Evolutionary conservation across 2,888 invertebrate species (phyloP), one percentile per base, ranked within the genome.

Genomic region (Ernsta delagoae): DNA sequence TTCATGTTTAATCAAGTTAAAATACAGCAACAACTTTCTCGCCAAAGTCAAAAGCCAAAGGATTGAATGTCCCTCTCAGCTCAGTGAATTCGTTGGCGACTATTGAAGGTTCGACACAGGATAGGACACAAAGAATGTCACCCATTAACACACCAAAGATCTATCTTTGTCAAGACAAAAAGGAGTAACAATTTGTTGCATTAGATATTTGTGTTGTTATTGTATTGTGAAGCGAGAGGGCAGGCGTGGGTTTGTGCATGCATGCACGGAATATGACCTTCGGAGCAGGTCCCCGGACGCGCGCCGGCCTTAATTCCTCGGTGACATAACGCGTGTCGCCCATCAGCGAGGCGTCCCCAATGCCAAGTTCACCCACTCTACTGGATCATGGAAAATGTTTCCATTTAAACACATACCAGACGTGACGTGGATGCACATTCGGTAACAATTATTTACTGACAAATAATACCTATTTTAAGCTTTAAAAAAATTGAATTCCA

Each of bases 1-100:
- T 31, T 64, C 48, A 48, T 43, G 36, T 65, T 64, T 41, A 34
- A 71, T 61, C 54, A 56, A 57, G 39, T 45, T 43, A 36, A 63
- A 59, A 64, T 60, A n/a, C n/a, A n/a, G n/a, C n/a, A 16, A 11
- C 43, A 54, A 66, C 66, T 66, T 66, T 66, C 66, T 66, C 60
- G 24, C 16, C 43, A 5, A 24, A 53, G n/a, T 50, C 12, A 36
- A 31, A 54, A 54, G 9, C 54, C 54, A 54, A 54, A 54, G 24
- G 54, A 54, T 5, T 36, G 36, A 36, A 4, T 36, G 36, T n/a
- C n/a, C n/a, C 16, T 16, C 16, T 16, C 16, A 16, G 16, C 16
- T 16, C 16, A 16, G 16, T 16, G 16, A 16, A 16, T 0, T 16
- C 16, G 16, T 16, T 16, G 16, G 16, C 16, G 16, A 16, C 16